Evolutionary conservation across 92 coral and sea anemone species (phyloP).

Genomic region (Pocillopora grandis): DNA sequence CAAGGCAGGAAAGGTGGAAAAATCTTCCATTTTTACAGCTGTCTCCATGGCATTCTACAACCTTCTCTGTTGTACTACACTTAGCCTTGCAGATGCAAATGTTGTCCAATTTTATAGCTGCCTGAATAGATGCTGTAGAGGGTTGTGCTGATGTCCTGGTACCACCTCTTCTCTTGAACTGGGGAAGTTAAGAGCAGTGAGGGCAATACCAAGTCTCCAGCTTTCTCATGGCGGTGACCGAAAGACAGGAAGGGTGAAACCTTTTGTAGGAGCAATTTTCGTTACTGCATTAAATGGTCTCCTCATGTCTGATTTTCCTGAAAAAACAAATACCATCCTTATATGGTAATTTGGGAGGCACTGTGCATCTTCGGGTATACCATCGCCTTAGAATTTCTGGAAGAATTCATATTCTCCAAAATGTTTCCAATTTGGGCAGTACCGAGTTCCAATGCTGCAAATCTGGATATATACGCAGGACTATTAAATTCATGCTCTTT

Average conservation of each 20-base stretch:
- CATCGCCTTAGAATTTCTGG: conserved; percentile 66
- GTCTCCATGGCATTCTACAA: no score
- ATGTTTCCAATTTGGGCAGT: conserved; percentile 42
- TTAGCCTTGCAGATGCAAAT: no score
- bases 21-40: conserved; percentile 6
- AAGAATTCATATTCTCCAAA: conserved; percentile 64
- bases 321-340: conserved; percentile 53
- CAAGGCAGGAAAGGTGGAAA: conserved; percentile 43
- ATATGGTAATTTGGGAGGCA: conserved; percentile 25
- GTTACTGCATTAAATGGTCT: conserved; percentile 45
- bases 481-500: conserved; percentile 6
- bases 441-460: conserved; percentile 27
- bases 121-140: not conserved
- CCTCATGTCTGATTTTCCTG: conserved; percentile 35
- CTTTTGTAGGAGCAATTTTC: conserved; percentile 48
- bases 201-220: conserved; percentile 62
- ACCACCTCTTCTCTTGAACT: conserved; percentile 33
- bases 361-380: conserved; percentile 55
- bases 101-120: not conserved
- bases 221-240: conserved; percentile 33
- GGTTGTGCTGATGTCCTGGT: conserved; percentile 1
- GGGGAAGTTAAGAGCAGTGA: conserved; percentile 44
- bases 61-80: no score
- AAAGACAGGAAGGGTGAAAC: conserved; percentile 56
- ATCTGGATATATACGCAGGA: conserved; percentile 55